Conservation (phyloP, 1,140 invertebrate genomes). For the Hestina assimilis region DNA sequence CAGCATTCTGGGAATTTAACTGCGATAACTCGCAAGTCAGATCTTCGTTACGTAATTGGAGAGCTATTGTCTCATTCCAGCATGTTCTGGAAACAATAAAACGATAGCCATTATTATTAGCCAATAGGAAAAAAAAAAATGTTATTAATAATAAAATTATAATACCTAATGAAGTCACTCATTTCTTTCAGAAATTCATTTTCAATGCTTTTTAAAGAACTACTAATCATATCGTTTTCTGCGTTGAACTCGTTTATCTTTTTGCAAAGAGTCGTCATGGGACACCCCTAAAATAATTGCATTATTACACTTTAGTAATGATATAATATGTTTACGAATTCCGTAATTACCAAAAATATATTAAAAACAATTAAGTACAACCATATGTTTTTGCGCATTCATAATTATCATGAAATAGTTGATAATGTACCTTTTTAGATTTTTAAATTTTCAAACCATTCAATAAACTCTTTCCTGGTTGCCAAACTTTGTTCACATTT, state of each 20-base stretch:
- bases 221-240: constrained; percentile 56
- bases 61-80: constrained; percentile 44
- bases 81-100: constrained; percentile 42
- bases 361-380: no score
- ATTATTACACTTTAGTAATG: no score
- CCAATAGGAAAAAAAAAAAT: background rate
- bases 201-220: constrained; percentile 43
- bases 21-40: constrained; percentile 45
- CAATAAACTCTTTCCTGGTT: constrained; percentile 57
- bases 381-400: no score
- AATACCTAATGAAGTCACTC: constrained; percentile 47
- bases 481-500: constrained; percentile 53
- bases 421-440: constrained; percentile 50
- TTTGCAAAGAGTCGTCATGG: constrained; percentile 38
- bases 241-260: constrained; percentile 61
- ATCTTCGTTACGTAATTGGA: constrained; percentile 49
- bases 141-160: background rate
- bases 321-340: no score
- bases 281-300: constrained; percentile 42
- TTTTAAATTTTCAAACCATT: constrained; percentile 55
- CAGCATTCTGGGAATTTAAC: constrained; percentile 46
- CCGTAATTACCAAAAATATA: no score
- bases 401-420: constrained; percentile 4
- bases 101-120: background rate
- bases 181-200: constrained; percentile 47